Conservation (phyloP, 2,113 vertebrate species). For the Pavo muticus region DNA sequence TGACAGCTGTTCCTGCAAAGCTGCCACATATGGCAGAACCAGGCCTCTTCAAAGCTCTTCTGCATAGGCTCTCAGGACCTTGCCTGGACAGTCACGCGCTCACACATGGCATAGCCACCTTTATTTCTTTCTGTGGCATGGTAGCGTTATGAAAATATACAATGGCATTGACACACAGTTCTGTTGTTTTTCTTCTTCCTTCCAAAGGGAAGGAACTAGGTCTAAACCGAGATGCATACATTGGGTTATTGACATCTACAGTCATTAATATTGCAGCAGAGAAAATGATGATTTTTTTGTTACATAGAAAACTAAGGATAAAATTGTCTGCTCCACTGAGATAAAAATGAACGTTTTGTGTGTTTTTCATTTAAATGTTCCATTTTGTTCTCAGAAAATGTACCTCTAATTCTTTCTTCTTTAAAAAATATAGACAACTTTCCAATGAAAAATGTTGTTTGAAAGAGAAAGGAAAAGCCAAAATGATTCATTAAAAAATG, state of each 20-base stretch:
- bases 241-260: neutral
- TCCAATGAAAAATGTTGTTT: neutral
- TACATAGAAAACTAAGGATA: neutral
- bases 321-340: neutral
- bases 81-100: neutral
- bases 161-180: neutral
- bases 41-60: neutral
- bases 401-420: conserved; percentile 4
- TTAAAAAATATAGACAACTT: neutral
- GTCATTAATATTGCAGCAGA: neutral
- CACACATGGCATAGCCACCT: neutral
- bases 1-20: neutral
- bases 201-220: neutral
- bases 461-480: conserved; percentile 28
- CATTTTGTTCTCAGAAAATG: conserved; percentile 10
- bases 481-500: conserved; percentile 58
- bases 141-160: neutral
- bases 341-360: neutral
- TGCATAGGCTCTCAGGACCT: neutral
- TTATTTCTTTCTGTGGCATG: neutral
- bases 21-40: neutral
- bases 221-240: neutral
- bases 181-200: neutral
- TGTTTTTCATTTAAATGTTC: neutral
- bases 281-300: neutral